Evolutionary conservation across 2,888 invertebrate species (phyloP).

Genomic region (Dugesia japonica): DNA sequence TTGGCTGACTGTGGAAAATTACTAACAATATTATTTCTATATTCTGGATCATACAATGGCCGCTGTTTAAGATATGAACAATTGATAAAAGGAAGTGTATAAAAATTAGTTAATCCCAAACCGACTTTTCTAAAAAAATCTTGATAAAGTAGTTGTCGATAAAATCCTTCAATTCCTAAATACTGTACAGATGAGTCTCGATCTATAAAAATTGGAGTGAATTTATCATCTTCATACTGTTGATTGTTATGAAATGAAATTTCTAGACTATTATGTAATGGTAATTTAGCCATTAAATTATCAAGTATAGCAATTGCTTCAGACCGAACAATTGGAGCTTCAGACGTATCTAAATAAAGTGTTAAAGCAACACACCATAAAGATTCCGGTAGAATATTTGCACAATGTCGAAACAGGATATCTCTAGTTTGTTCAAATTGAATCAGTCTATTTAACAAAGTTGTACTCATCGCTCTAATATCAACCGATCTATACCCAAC

Average conservation of each 20-base stretch:
- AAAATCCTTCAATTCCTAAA: background rate
- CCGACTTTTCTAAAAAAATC: constrained; percentile 7
- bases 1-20: background rate
- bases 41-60: background rate
- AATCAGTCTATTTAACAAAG: background rate
- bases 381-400: background rate
- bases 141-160: background rate
- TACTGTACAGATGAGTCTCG: background rate
- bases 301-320: background rate
- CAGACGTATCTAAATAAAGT: background rate
- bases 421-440: background rate
- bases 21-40: background rate
- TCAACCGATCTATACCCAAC: background rate
- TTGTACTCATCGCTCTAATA: background rate
- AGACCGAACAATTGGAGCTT: background rate
- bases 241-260: background rate
- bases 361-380: constrained; percentile 5
- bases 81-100: constrained; percentile 1
- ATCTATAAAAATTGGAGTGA: background rate
- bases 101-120: background rate
- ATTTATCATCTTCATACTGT: background rate
- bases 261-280: background rate
- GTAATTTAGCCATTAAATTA: background rate
- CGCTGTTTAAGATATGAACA: background rate
- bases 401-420: background rate